Percentiles rank a stretch among this genome's conserved stretches.
Conservation (phyloP, 2,797 vertebrate species). For the Paratrypauchen microcephalus region DNA sequence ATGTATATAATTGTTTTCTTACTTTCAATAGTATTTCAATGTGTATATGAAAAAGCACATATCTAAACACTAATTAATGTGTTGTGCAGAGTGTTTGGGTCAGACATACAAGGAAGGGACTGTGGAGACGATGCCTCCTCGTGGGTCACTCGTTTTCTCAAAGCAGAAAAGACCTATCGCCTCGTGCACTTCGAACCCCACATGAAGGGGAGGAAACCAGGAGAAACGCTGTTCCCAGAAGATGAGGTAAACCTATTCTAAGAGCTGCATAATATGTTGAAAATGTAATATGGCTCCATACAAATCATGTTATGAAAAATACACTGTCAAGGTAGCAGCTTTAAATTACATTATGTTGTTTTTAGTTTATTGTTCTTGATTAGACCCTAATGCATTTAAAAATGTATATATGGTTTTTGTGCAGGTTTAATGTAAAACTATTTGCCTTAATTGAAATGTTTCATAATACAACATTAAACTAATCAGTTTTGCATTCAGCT, state of each 20-base stretch:
- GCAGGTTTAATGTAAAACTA: no score
- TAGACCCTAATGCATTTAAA: no score
- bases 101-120: constrained; percentile 87
- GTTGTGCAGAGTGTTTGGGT: constrained; percentile 81
- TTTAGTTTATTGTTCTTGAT: not conserved
- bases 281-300: not conserved
- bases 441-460: no score
- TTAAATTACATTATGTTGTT: not conserved
- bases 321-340: not conserved
- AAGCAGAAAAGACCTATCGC: constrained; percentile 72
- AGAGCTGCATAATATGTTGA: not conserved
- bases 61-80: not conserved
- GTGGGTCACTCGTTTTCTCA: constrained; percentile 86
- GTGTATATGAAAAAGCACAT: not conserved
- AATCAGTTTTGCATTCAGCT: not conserved
- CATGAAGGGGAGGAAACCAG: constrained; percentile 77
- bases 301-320: not conserved
- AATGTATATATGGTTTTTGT: not conserved
- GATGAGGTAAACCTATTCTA: constrained; percentile 73
- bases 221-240: constrained; percentile 52
- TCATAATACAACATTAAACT: no score
- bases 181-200: constrained; percentile 88
- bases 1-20: not conserved
- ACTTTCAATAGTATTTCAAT: not conserved
- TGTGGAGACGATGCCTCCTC: constrained; percentile 84